Base-by-base conservation (phyloP, 1,140 invertebrate genomes). In the Lordiphosa clarofinis region DNA sequence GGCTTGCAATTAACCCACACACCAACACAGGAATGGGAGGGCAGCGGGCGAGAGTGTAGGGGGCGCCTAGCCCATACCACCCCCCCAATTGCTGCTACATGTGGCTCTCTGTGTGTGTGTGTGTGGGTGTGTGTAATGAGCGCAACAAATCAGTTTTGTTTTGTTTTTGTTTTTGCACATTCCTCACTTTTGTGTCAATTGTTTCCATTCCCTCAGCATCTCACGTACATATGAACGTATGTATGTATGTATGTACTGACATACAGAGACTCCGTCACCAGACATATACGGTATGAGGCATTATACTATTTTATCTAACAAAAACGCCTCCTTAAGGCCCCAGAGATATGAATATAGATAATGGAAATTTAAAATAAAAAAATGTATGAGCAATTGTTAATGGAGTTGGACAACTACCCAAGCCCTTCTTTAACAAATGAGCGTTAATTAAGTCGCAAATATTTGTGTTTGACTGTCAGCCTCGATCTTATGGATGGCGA, bases 121-220 rank as follows among this genome's bases (percentile, higher is more conserved):
- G 24, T n/a, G 6, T 35, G 11, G 13, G 21, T 52, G 13, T 52
- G 64, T 67, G 65, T 50, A 59, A 67, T 46, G 63, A 68, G 63
- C 63, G 40, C 55, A 68, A 47, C 64, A 68, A 68, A 59, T 68
- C 64, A 47, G 63, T 53, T 67, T 67, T 64, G 60, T 64, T 66
- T 67, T 58, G 64, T 67, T 58, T 66, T 48, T 54, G n/a, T 31
- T 15, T 50, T 50, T 68, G 44, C 63, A 66, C 61, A 66, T 66
- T 66, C 61, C 63, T n/a, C 59, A 52, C 28, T 35, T 21, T 56
- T 62, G 11, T 40, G 55, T 56, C 48, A 50, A 50, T 50, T 50
- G 48, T 36, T 37, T 36, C 36, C 12, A 37, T 21, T 49, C 35
- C 48, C 19, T 50, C 35, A 38, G 39, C 36, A 21, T 50, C 48